Base-by-base conservation (phyloP, 1,140 invertebrate genomes). In the Aphis gossypii region DNA sequence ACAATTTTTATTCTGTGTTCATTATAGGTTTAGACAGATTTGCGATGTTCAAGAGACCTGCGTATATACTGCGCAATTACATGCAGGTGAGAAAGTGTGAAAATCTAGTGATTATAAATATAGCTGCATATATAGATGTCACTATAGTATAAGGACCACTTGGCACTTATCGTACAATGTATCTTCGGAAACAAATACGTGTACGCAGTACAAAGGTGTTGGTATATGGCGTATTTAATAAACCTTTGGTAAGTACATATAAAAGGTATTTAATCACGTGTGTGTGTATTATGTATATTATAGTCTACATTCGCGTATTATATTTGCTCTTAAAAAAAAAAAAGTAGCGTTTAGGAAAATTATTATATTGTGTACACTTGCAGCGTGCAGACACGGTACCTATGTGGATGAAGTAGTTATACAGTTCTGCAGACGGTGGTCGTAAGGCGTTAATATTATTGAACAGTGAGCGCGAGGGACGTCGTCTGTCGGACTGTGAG, bases 401-500 rank as follows among this genome's bases (percentile, higher is more conserved):
- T 41, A 41, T 41, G 38, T 46, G 44, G 14, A 46, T 14, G 83
- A 41, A 11, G 38, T 83, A 41, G 35, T 20, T 38, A 82, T 9
- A 82, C 76, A 38, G 20, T 76, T n/a, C 30, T 76, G 60, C 60
- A 76, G 60, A n/a, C 60, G 60, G 60, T n/a, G 60, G 60, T n/a
- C 30, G 46, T n/a, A n/a, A 76, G n/a, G 60, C 14, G 30, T 30
- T 86, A 86, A 44, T 23, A 83, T 84, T 48, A 84, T 86, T 76
- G 60, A 86, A 83, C 38, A 23, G 83, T 84, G 21, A 30, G 41
- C 44, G 9, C 25, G 11, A 11, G 38, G 20, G 82, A 41, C 8
- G 38, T n/a, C 38, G 84, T 30, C 84, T 86, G 44, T 86, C n/a
- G 46, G 30, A 54, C 46, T 89, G 87, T 89, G 87, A 51, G 87